phyloP scores from a whole-genome alignment of 2,888 invertebrate genomes.

The Scelioninae gen. 1 region DNA sequence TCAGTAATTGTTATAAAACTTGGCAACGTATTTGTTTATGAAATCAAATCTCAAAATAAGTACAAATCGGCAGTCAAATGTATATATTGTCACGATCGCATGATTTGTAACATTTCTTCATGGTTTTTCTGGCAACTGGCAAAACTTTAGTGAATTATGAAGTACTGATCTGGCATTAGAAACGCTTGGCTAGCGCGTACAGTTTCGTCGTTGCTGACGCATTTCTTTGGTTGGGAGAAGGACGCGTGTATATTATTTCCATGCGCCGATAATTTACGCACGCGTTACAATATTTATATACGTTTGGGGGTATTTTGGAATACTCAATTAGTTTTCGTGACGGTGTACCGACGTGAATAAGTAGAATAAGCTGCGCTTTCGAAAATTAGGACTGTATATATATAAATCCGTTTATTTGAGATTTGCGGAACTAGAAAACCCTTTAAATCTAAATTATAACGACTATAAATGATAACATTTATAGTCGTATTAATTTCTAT shows the following conservation, averaged over 20 bases:
- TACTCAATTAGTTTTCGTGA: conserved; percentile 44
- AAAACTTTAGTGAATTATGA: too few species aligned
- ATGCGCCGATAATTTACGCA: conserved; percentile 49
- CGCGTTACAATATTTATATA: conserved; percentile 53
- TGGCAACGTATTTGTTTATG: conserved; percentile 31
- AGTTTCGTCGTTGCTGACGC: conserved; percentile 53
- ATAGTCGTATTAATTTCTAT: too few species aligned
- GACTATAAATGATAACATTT: too few species aligned
- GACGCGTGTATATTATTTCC: conserved; percentile 35
- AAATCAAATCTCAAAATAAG: conserved; percentile 28
- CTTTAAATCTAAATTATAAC: too few species aligned
- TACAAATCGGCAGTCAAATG: conserved; percentile 23
- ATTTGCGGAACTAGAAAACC: too few species aligned
- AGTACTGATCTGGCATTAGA: conserved; percentile 52
- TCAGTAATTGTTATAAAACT: too few species aligned
- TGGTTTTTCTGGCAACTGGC: conserved; percentile 43
- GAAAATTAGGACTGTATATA: too few species aligned
- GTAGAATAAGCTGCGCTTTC: too few species aligned
- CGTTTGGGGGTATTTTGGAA: conserved; percentile 49
- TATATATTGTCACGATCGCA: conserved; percentile 35
- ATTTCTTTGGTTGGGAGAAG: conserved; percentile 38
- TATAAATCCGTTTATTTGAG: too few species aligned
- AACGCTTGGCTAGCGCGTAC: conserved; percentile 15
- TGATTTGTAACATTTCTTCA: conserved; percentile 33
- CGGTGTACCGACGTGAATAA: too few species aligned